These are phyloP conservation scores for Petrolisthes manimaculis DNA, from an alignment of 2,888 invertebrate species.

Conservation along the genomic window DNA sequence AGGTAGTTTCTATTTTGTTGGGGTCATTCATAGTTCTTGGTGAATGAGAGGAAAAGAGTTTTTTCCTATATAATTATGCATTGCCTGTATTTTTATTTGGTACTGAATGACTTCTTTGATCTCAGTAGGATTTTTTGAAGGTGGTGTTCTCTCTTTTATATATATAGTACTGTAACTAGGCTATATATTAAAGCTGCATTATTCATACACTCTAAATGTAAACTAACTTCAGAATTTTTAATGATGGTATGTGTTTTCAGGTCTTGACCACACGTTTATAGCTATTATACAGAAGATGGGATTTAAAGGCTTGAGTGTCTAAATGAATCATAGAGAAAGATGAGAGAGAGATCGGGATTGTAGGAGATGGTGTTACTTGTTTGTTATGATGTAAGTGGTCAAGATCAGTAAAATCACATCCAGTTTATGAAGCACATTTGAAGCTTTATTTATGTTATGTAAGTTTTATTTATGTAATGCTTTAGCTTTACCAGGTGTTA, in stretches of 20 bases:
- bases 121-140: conserved; percentile 30
- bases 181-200: conserved; percentile 23
- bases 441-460: background rate
- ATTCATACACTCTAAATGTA: background rate
- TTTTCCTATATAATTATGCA: conserved; percentile 10
- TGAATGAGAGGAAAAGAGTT: conserved; percentile 17
- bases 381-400: conserved; percentile 1
- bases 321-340: too few species aligned
- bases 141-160: conserved; percentile 20
- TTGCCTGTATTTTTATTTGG: conserved; percentile 29
- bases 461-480: conserved; percentile 14
- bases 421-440: background rate
- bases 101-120: conserved; percentile 29
- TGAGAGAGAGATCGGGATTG: too few species aligned
- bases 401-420: background rate
- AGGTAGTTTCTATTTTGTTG: conserved; percentile 50
- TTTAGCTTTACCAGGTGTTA: conserved; percentile 1
- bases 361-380: background rate
- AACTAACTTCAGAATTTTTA: background rate
- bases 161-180: too few species aligned
- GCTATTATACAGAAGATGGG: background rate
- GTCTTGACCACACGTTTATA: conserved; percentile 33
- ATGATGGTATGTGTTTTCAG: conserved; percentile 24
- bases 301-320: background rate
- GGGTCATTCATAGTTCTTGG: conserved; percentile 3